Evolutionary conservation across 2,888 invertebrate genomes (phyloP).

Genomic region (Lycocerus yunnanus): DNA sequence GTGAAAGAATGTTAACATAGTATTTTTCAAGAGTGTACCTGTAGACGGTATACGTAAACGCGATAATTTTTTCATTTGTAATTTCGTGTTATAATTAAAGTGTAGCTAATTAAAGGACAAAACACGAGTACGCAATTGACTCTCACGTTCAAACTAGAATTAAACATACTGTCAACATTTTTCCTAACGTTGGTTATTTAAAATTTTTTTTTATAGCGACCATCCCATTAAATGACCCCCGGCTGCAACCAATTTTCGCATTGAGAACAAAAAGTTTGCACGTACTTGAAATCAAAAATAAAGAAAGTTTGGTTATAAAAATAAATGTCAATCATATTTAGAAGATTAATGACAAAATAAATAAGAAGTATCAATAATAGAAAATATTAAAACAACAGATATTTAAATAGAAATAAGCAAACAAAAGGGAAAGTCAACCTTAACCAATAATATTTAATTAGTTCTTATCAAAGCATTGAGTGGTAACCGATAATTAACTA

Average conservation of each 20-base stretch:
- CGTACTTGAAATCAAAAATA: neutral
- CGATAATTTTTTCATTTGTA: constrained; percentile 47
- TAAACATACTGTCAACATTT: constrained; percentile 17
- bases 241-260: neutral
- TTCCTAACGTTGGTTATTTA: constrained; percentile 18
- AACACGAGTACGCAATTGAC: constrained; percentile 32
- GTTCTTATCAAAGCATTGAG: neutral
- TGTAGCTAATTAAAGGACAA: constrained; percentile 47
- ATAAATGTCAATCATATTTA: neutral
- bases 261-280: neutral
- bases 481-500: neutral
- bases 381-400: neutral
- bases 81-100: constrained; percentile 48
- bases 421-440: neutral
- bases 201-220: neutral
- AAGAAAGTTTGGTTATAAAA: neutral
- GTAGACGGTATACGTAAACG: constrained; percentile 45
- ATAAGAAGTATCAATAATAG: neutral
- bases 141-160: constrained; percentile 31
- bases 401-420: neutral
- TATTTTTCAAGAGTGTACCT: constrained; percentile 41
- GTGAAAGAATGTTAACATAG: constrained; percentile 48
- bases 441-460: neutral
- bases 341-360: neutral
- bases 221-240: neutral